Percentiles rank a stretch among this genome's conserved stretches.
These are phyloP conservation scores for Dusona sp. DNA, from an alignment of 2,888 invertebrate species.

Conservation along the genomic window DNA sequence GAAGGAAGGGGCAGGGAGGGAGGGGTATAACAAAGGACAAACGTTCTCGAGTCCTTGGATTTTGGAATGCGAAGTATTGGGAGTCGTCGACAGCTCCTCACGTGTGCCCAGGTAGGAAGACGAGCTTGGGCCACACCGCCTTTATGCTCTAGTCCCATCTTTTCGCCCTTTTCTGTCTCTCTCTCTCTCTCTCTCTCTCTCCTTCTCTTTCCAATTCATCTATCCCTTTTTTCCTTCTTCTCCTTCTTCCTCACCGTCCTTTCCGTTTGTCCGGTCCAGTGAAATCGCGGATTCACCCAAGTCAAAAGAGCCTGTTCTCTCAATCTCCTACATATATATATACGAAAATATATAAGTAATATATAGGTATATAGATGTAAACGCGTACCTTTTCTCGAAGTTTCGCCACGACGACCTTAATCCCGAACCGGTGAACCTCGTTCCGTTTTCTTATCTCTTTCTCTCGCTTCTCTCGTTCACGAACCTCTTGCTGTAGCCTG, in stretches of 20 bases:
- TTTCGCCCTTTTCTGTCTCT: neutral
- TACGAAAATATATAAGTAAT: too few relatives aligned
- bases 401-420: conserved; percentile 62
- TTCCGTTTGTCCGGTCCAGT: conserved; percentile 43
- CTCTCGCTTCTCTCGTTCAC: conserved; percentile 29
- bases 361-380: neutral
- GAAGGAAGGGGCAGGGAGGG: conserved; percentile 37
- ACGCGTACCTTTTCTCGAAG: conserved; percentile 4
- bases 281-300: conserved; percentile 43
- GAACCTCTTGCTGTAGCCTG: conserved; percentile 8
- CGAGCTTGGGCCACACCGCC: conserved; percentile 56
- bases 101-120: conserved; percentile 67
- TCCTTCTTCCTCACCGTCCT: conserved; percentile 21
- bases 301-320: conserved; percentile 33
- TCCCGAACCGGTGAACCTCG: conserved; percentile 68
- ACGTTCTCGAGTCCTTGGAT: conserved; percentile 79
- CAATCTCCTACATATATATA: neutral
- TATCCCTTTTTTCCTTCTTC: conserved; percentile 18
- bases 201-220: neutral
- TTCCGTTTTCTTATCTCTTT: conserved; percentile 61
- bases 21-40: conserved; percentile 23
- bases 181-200: neutral
- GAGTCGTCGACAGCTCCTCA: conserved; percentile 56
- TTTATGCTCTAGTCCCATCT: conserved; percentile 25
- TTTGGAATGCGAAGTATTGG: conserved; percentile 76